Conservation (phyloP, 35 echinoderm and acorn worm genomes). For the Heliocidaris erythrogramma region DNA sequence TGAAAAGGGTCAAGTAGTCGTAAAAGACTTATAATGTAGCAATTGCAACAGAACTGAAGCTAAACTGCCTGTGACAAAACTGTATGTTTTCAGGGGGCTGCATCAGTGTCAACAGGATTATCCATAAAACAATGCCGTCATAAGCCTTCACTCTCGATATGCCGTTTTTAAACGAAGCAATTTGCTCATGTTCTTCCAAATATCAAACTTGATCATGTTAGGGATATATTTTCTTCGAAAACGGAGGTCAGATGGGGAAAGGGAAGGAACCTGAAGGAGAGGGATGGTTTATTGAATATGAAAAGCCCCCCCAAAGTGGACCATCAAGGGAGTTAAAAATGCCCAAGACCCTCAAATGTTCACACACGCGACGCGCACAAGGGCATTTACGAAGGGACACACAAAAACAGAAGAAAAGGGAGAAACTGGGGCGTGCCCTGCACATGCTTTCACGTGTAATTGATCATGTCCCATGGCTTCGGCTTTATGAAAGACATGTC, state of each 20-base stretch:
- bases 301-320: not conserved
- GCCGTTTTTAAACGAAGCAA: too few species aligned
- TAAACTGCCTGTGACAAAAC: not conserved
- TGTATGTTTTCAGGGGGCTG: not conserved
- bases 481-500: not conserved
- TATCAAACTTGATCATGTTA: too few species aligned
- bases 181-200: too few species aligned
- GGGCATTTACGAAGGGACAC: not conserved
- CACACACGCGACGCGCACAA: too few species aligned
- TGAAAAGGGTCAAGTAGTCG: not conserved
- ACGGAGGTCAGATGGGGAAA: not conserved
- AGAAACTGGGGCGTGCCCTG: not conserved
- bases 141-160: too few species aligned
- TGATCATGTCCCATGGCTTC: not conserved
- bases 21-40: not conserved
- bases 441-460: not conserved
- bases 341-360: not conserved
- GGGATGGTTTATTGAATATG: not conserved
- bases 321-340: not conserved
- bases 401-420: not conserved
- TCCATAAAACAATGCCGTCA: not conserved
- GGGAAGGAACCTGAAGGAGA: too few species aligned
- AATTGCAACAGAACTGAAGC: not conserved
- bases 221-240: not conserved
- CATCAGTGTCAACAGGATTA: not conserved